A percentile compares a stretch with the other conserved stretches of the same genome.
Evolutionary conservation across 2,113 vertebrate genomes (phyloP).

Genomic region (Helogale parvula): DNA sequence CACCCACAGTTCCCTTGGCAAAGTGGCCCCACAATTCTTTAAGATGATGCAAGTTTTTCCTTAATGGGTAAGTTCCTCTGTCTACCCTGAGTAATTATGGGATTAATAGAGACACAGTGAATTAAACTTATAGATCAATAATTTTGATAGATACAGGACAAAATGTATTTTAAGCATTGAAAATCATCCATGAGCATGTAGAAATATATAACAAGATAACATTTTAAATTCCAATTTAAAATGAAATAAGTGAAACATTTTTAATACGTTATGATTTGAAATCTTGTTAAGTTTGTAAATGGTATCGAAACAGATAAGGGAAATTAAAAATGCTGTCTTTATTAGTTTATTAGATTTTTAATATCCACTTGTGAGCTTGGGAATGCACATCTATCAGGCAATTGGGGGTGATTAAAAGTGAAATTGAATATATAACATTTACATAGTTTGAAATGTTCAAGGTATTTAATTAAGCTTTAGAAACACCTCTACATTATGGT

Average conservation of each 20-base stretch:
- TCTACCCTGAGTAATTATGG: neutral
- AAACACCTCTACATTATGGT: neutral
- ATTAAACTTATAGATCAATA: neutral
- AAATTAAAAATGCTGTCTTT: neutral
- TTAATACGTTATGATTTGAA: neutral
- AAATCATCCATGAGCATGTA: neutral
- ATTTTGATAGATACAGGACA: neutral
- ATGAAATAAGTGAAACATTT: neutral
- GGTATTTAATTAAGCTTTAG: neutral
- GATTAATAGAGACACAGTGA: neutral
- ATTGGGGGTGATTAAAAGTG: neutral
- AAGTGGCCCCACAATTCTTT: neutral
- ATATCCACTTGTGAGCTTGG: neutral
- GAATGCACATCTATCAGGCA: neutral
- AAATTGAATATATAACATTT: neutral
- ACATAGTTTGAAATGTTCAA: neutral
- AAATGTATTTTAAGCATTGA: neutral
- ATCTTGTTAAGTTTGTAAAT: neutral
- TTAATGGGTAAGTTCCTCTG: neutral
- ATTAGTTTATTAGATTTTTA: conserved; percentile 1
- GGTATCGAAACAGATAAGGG: neutral
- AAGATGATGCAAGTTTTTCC: neutral
- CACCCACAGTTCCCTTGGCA: neutral
- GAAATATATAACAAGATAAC: neutral
- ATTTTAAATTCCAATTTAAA: neutral